A percentile compares a stretch with the other conserved stretches of the same genome.
phyloP scores from a whole-genome alignment of 1,140 invertebrate species.

The Temnothorax curvispinosus region DNA sequence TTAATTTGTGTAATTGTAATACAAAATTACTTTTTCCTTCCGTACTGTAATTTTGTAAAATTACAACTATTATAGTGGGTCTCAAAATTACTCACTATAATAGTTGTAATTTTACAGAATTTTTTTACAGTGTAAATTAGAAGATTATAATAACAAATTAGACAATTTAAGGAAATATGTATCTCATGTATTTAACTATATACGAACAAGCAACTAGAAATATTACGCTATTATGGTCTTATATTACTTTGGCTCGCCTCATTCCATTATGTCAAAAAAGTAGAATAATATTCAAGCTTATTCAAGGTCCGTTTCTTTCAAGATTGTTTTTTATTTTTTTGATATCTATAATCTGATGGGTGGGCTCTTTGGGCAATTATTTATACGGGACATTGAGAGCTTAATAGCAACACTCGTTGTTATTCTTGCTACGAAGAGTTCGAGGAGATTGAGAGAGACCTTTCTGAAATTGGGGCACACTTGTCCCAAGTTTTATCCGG shows the following conservation, averaged over 20 bases:
- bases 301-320: neutral
- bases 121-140: no score
- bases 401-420: constrained; percentile 66
- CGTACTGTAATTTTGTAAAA: no score
- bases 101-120: no score
- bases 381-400: constrained; percentile 38
- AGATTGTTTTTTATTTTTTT: neutral
- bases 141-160: neutral
- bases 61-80: no score
- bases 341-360: constrained; percentile 6
- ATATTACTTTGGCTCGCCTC: neutral
- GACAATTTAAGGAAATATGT: neutral
- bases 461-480: constrained; percentile 58
- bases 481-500: constrained; percentile 60
- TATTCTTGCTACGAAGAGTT: constrained; percentile 59
- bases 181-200: neutral
- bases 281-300: neutral
- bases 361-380: constrained; percentile 53
- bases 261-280: neutral
- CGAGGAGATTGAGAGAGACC: constrained; percentile 38
- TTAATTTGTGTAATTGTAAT: no score
- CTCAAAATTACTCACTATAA: no score
- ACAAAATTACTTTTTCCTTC: no score
- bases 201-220: neutral
- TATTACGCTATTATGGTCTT: neutral